Percentiles rank a stretch among this genome's conserved stretches.
These are phyloP conservation scores for Pipistrellus kuhlii DNA, from an alignment of 2,797 vertebrate genomes.

Conservation along the genomic window DNA sequence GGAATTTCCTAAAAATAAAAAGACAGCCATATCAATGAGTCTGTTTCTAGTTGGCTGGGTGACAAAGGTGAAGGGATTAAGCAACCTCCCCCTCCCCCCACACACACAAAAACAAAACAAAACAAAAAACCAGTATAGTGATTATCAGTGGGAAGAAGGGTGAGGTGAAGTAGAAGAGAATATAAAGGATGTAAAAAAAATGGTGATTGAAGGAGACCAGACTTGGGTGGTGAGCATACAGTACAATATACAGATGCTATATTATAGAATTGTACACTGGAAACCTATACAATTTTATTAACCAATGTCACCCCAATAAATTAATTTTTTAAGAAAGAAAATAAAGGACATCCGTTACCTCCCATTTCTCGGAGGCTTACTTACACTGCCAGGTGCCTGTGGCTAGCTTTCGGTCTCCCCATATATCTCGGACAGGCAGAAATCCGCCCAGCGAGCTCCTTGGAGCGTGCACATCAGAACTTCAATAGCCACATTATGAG, in stretches of 20 bases:
- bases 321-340: background rate
- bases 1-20: constrained; percentile 60
- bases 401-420: constrained; percentile 45
- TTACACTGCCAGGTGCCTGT: constrained; percentile 58
- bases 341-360: constrained; percentile 4
- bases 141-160: background rate
- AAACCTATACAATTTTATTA: background rate
- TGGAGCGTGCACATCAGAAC: background rate
- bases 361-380: constrained; percentile 21
- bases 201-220: background rate
- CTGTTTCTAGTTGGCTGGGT: background rate
- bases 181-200: fast-evolving
- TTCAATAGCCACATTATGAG: constrained; percentile 34
- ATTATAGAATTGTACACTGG: too few species aligned
- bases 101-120: too few species aligned
- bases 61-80: background rate
- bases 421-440: constrained; percentile 38
- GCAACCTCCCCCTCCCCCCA: too few species aligned
- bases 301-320: background rate
- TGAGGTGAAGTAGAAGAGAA: background rate
- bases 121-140: too few species aligned
- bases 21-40: background rate
- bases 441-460: constrained; percentile 59
- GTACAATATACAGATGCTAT: background rate
- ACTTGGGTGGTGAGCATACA: background rate